Base-by-base conservation (phyloP, 2,888 invertebrate species). In the Xestobium rufovillosum region DNA sequence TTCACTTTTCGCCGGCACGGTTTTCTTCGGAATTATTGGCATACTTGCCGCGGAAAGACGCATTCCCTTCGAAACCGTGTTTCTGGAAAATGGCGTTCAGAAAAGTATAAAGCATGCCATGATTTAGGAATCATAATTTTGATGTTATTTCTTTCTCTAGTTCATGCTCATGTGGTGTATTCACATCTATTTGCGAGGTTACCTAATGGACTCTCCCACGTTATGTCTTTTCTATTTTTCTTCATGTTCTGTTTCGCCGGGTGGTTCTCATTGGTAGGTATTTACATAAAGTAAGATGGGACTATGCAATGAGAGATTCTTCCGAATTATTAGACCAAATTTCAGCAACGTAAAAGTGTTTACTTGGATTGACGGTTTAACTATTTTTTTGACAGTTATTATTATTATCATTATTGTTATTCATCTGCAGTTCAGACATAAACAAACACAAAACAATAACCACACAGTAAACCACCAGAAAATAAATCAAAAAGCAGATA, bases 21-120 rank as follows among this genome's bases (percentile, higher is more conserved):
- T 49, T 6, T 17, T 45, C 14, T 49, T 46, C 27, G 31, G 17
- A 26, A 41, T 39, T 2, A 39, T 40, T n/a, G 51, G 51, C 9
- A 32, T 41, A 14, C n/a, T 48, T 8, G 45, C 40, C 11, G 2
- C 4, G 10, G 42, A 42, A 35, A 38, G 41, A 28, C 37, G 38
- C 12, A 12, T 38, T 26, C 32, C 38, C 1, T 32, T 43, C 14
- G 12, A 14, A 6, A 41, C 27, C 3, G 41, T 43, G 14, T 34
- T 36, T n/a, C 35, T 23, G 23, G 8, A 14, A 12, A 3, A 34
- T 2, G 32, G 32, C 13, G n/a, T n/a, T 2, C 37, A 37, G 33
- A 28, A n/a, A n/a, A n/a, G n/a, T n/a, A n/a, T n/a, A n/a, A n/a
- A n/a, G n/a, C n/a, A n/a, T n/a, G n/a, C 33, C 8, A 14, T n/a